Evolutionary conservation across 2,888 invertebrate species (phyloP).

Genomic region (Allygus modestus): DNA sequence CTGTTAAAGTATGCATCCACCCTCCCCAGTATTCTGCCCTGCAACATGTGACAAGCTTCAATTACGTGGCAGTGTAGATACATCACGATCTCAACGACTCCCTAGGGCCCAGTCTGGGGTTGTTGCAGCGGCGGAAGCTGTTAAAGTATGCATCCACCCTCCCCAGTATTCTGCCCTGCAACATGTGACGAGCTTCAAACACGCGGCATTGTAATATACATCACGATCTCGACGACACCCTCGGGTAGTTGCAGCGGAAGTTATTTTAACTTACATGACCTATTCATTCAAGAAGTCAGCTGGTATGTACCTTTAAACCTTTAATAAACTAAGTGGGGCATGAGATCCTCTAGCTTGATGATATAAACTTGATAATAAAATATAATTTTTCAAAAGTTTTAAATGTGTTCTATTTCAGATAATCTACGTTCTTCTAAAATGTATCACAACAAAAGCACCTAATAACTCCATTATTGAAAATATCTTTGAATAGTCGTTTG

Average conservation of each 20-base stretch:
- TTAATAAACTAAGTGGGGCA: too few relatives aligned
- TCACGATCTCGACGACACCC: constrained; percentile 77
- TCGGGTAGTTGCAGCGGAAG: too few relatives aligned
- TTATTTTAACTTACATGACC: constrained; percentile 81
- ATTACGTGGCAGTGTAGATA: background rate
- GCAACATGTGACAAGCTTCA: constrained; percentile 69
- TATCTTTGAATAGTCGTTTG: too few relatives aligned
- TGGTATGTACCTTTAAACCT: too few relatives aligned
- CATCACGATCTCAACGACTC: constrained; percentile 77
- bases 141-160: constrained; percentile 77
- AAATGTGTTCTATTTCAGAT: too few relatives aligned
- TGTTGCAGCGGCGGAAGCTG: constrained; percentile 82
- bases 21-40: constrained; percentile 78
- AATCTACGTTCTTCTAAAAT: too few relatives aligned
- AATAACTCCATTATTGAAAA: too few relatives aligned
- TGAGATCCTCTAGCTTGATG: too few relatives aligned
- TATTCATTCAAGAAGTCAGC: too few relatives aligned
- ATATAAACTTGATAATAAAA: too few relatives aligned
- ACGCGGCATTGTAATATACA: constrained; percentile 71
- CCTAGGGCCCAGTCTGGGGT: constrained; percentile 78
- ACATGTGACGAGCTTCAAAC: constrained; percentile 62
- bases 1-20: constrained; percentile 78
- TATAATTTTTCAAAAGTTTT: too few relatives aligned
- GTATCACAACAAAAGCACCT: too few relatives aligned
- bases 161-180: constrained; percentile 78